Conservation (phyloP, 2,797 vertebrate species). For the Diplodus sargus region DNA sequence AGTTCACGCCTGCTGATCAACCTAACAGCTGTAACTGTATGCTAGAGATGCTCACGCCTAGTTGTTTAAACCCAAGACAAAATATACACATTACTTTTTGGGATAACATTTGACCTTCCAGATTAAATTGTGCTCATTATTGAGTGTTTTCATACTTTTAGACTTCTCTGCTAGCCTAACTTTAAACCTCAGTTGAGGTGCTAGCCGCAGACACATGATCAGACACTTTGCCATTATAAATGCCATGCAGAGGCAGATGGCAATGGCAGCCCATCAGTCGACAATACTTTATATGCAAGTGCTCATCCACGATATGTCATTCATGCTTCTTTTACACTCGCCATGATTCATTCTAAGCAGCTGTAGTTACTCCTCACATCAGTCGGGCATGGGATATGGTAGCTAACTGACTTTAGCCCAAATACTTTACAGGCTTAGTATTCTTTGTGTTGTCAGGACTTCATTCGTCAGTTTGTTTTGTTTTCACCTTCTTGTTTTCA, state of each 20-base stretch:
- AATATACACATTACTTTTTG: no score
- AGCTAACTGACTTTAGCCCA: neutral
- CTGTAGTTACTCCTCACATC: neutral
- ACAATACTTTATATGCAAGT: neutral
- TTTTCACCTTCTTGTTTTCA: conserved; percentile 6
- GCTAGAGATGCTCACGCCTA: no score
- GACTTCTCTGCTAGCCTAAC: no score
- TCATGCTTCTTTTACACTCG: neutral
- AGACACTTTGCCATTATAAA: neutral
- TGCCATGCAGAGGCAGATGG: neutral
- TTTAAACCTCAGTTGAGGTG: no score
- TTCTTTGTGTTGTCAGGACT: conserved; percentile 46
- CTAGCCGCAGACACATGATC: neutral
- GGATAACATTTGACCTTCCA: no score
- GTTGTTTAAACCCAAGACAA: no score
- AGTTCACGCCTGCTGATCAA: neutral
- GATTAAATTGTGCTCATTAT: no score
- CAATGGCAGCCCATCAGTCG: neutral
- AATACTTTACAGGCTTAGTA: neutral
- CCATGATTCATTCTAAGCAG: conserved; percentile 18
- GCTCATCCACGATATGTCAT: conserved; percentile 2
- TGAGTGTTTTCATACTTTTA: no score
- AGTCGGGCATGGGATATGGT: neutral
- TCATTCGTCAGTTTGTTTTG: neutral
- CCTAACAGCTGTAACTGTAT: neutral